These are phyloP conservation scores for Melopsittacus undulatus DNA, from an alignment of 2,797 vertebrate genomes.

Conservation along the genomic window DNA sequence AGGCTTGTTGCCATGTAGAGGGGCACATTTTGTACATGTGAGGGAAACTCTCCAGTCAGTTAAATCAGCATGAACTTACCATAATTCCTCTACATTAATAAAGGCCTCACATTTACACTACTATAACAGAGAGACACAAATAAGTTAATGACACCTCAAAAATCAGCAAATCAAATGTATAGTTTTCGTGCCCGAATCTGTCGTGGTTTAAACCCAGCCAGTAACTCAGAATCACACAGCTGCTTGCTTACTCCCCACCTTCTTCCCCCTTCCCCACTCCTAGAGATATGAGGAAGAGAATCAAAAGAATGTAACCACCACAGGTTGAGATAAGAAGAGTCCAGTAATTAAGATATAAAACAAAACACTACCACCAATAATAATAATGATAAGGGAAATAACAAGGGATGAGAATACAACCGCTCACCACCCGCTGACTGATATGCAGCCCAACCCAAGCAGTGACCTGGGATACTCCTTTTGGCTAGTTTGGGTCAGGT, in stretches of 20 bases:
- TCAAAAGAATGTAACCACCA: neutral
- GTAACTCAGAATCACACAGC: neutral
- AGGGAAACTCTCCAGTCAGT: neutral
- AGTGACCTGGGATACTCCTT: neutral
- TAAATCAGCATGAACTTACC: neutral
- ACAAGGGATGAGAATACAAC: neutral
- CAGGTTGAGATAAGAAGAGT: neutral
- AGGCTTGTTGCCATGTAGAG: neutral
- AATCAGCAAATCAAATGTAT: neutral
- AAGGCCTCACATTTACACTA: neutral
- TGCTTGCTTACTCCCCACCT: neutral
- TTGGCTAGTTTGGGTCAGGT: neutral
- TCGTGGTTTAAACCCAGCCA: neutral
- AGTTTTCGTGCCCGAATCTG: neutral
- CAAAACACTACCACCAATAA: neutral
- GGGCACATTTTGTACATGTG: neutral
- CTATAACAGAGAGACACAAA: neutral
- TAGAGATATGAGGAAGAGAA: neutral
- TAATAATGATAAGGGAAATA: neutral
- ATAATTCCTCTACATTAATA: neutral
- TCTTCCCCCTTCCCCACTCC: neutral
- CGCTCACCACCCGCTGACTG: accelerated
- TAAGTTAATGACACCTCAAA: neutral
- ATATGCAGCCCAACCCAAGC: neutral
- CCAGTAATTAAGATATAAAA: neutral